Conservation (phyloP, 2,888 invertebrate species). For the Noctua fimbriata region DNA sequence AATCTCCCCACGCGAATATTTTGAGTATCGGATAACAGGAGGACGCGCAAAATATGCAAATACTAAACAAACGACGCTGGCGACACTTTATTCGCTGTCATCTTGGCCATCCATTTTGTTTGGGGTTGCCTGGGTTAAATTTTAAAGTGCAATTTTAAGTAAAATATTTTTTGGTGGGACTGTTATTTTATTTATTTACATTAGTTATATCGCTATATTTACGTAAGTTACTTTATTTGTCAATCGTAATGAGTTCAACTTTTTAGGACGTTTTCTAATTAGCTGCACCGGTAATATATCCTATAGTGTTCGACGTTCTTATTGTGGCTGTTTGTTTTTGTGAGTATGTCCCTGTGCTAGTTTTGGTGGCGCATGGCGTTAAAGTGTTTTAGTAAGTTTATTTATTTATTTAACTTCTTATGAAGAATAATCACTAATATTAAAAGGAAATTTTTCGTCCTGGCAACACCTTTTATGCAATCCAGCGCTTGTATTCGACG, state of each 20-base stretch:
- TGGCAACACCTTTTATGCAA: slow-evolving; percentile 50
- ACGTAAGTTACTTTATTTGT: not conserved
- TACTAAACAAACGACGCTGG: slow-evolving; percentile 69
- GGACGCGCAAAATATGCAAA: slow-evolving; percentile 68
- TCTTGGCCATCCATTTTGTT: slow-evolving; percentile 66
- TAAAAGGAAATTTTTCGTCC: not conserved
- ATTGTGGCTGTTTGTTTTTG: not conserved
- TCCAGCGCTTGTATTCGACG: slow-evolving; percentile 51
- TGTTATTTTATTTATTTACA: not conserved
- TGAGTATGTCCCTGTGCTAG: not conserved
- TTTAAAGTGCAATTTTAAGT: slow-evolving; percentile 25
- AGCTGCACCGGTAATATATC: not conserved
- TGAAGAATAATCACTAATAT: not conserved
- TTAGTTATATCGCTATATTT: not conserved
- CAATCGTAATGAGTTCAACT: not conserved
- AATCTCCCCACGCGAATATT: slow-evolving; percentile 63
- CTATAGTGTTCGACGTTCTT: not conserved
- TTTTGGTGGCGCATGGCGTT: accelerated
- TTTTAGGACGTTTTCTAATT: not conserved
- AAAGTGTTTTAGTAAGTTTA: not conserved
- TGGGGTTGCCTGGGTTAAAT: slow-evolving; percentile 51
- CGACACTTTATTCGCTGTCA: slow-evolving; percentile 75
- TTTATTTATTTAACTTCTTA: not conserved
- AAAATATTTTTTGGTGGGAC: not conserved
- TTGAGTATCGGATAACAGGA: slow-evolving; percentile 67